Evolutionary conservation across 2,888 invertebrate species (phyloP).

Genomic region (Protophormia terraenovae): DNA sequence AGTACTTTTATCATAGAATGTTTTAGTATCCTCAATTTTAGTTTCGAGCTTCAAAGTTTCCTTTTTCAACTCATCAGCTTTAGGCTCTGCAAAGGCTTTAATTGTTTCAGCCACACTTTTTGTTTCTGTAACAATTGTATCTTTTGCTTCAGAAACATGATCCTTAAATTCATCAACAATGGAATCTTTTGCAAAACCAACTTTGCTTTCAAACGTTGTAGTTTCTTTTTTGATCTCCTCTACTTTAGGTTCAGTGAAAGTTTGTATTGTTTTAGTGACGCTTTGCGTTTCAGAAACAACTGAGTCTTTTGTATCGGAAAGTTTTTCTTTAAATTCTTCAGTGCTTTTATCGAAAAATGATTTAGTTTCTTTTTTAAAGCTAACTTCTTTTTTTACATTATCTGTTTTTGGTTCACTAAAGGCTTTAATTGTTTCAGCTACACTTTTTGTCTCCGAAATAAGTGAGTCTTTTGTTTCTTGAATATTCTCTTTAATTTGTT

Average conservation of each 20-base stretch:
- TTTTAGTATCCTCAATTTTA: background rate
- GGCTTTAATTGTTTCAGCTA: conserved; percentile 26
- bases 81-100: background rate
- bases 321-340: background rate
- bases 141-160: background rate
- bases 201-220: background rate
- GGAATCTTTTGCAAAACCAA: background rate
- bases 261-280: conserved; percentile 36
- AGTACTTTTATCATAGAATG: background rate
- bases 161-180: background rate
- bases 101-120: background rate
- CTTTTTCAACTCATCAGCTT: background rate
- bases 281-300: conserved; percentile 21
- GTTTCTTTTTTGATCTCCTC: background rate
- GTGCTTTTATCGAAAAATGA: background rate
- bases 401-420: conserved; percentile 5
- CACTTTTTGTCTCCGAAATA: background rate
- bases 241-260: background rate
- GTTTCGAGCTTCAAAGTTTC: background rate
- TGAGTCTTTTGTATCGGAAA: conserved; percentile 7
- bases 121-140: background rate
- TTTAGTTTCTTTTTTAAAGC: background rate
- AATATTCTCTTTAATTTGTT: background rate
- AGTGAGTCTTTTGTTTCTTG: background rate
- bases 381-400: background rate